Percentiles rank a stretch among this genome's conserved stretches.
These are phyloP conservation scores for Eurypyga helias DNA, from an alignment of 2,113 vertebrate species.

Conservation along the genomic window DNA sequence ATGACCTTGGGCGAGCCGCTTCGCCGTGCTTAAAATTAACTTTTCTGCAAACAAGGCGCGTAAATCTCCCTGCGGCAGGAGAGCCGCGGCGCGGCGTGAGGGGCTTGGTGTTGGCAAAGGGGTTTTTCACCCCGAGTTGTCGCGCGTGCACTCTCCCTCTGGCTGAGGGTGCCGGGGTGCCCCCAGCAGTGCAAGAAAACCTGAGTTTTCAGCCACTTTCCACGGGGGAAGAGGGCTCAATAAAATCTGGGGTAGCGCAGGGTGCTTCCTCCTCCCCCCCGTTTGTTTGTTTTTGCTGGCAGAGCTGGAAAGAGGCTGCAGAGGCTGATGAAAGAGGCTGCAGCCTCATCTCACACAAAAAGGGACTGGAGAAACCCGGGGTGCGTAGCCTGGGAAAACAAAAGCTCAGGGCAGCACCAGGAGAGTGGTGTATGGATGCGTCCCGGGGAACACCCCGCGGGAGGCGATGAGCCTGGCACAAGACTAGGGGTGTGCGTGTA, in stretches of 20 bases:
- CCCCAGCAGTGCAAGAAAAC: fast-evolving
- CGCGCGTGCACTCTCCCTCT: fast-evolving
- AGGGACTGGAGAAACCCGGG: background rate
- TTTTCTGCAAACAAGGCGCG: background rate
- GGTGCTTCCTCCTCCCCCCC: background rate
- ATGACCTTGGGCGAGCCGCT: conserved; percentile 21
- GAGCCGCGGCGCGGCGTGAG: fast-evolving
- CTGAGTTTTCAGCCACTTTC: background rate
- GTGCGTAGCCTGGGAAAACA: background rate
- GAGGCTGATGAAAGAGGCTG: background rate
- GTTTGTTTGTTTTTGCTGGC: background rate
- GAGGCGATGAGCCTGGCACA: background rate
- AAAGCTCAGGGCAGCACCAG: conserved; percentile 36
- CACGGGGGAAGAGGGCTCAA: background rate
- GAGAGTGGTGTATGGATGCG: background rate
- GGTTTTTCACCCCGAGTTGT: fast-evolving
- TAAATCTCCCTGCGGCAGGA: background rate
- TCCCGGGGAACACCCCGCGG: background rate
- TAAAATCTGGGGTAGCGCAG: background rate
- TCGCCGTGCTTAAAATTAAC: background rate
- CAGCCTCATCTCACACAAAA: background rate
- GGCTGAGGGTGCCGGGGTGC: background rate
- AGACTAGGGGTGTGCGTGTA: background rate
- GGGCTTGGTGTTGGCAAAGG: background rate
- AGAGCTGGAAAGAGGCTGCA: background rate